phyloP scores from a whole-genome alignment of 53 echinoderm and acorn worm genomes.

The Stichopus horrens region DNA sequence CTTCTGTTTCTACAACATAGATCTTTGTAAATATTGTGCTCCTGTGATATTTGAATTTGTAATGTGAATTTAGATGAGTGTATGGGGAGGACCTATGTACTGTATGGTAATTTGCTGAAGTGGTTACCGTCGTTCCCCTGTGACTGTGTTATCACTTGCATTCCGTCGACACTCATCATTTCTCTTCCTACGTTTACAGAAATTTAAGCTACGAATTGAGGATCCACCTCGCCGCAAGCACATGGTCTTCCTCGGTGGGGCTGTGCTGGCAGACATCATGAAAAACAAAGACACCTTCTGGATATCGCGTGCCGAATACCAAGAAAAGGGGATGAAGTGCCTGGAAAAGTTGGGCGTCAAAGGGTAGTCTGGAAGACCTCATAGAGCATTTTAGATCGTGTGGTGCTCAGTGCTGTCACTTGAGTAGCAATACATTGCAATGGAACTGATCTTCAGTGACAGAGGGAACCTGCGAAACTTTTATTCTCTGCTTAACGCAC shows the following conservation, averaged over 20 bases:
- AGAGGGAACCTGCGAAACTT: not conserved
- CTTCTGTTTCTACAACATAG: too few relatives aligned
- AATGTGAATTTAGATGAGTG: too few relatives aligned
- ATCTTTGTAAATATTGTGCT: too few relatives aligned
- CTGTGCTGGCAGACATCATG: constrained; percentile 99
- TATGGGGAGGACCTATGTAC: too few relatives aligned
- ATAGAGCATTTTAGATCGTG: not conserved
- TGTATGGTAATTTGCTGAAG: too few relatives aligned
- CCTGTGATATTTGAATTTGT: too few relatives aligned
- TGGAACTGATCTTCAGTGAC: too few relatives aligned
- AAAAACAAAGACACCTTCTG: constrained; percentile 93
- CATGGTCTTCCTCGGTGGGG: constrained; percentile 99
- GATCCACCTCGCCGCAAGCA: constrained; percentile 99
- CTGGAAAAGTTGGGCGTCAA: constrained; percentile 86
- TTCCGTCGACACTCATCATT: not conserved
- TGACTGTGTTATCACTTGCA: too few relatives aligned
- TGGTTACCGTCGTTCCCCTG: too few relatives aligned
- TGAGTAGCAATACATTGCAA: not conserved
- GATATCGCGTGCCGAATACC: constrained; percentile 82
- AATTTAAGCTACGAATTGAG: constrained; percentile 97
- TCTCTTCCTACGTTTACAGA: constrained; percentile 53
- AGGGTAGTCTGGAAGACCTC: not conserved
- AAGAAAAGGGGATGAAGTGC: constrained; percentile 85
- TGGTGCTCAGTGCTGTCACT: not conserved
- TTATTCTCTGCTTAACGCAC: not conserved